phyloP scores from a whole-genome alignment of 2,797 vertebrate species.

The Alosa sapidissima region DNA sequence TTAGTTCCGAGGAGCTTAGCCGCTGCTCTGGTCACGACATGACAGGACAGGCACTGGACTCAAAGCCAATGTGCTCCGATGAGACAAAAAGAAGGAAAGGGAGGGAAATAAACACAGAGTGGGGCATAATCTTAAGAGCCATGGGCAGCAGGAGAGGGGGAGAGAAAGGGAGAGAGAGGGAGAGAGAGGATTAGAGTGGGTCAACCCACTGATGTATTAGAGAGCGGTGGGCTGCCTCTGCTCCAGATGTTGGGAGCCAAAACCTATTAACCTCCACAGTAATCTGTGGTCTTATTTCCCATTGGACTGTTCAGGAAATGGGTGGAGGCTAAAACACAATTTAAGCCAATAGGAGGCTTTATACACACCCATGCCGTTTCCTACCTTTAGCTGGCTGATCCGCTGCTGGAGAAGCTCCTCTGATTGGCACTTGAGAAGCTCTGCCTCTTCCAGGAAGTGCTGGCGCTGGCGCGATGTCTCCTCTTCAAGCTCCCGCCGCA shows the following conservation, averaged over 20 bases:
- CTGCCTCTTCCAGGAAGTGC: constrained; percentile 79
- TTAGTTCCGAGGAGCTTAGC: background rate
- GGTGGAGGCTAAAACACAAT: background rate
- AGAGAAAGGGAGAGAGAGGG: background rate
- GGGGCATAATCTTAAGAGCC: constrained; percentile 52
- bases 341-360: background rate
- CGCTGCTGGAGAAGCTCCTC: constrained; percentile 76
- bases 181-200: background rate
- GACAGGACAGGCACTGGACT: background rate
- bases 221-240: constrained; percentile 13
- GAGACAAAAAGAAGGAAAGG: background rate
- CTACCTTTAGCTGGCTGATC: constrained; percentile 78
- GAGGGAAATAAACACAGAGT: background rate
- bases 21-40: background rate
- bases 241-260: constrained; percentile 38
- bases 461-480: constrained; percentile 73
- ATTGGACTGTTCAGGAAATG: background rate
- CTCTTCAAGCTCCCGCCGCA: constrained; percentile 72
- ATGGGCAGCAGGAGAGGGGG: background rate
- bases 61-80: background rate
- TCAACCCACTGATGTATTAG: background rate
- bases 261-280: background rate
- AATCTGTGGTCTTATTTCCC: background rate
- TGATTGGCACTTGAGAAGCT: constrained; percentile 79
- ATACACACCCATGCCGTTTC: background rate